phyloP scores from a whole-genome alignment of 2,113 vertebrate species.

The Actenoides hombroni region DNA sequence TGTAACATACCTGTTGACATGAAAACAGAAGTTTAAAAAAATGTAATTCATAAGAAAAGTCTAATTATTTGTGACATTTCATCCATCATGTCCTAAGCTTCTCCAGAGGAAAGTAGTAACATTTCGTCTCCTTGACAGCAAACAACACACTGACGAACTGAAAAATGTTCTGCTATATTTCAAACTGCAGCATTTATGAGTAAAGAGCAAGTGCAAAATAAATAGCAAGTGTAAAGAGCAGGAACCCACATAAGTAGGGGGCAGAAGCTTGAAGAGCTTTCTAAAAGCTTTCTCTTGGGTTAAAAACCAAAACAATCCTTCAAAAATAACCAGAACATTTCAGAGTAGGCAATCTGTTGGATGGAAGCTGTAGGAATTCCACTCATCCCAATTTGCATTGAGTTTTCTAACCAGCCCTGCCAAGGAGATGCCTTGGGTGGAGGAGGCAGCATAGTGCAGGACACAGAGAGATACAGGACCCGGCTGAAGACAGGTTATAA shows the following conservation, averaged over 20 bases:
- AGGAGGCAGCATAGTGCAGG: not conserved
- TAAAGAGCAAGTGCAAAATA: slow-evolving; percentile 70
- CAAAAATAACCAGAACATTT: not conserved
- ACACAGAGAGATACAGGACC: not conserved
- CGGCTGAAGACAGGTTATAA: too few relatives aligned
- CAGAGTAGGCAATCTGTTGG: not conserved
- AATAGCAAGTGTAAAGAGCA: slow-evolving; percentile 67
- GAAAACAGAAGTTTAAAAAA: slow-evolving; percentile 62
- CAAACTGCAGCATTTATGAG: slow-evolving; percentile 59
- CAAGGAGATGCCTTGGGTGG: not conserved
- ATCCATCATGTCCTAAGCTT: slow-evolving; percentile 72
- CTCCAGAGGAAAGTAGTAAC: slow-evolving; percentile 66
- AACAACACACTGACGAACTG: slow-evolving; percentile 66
- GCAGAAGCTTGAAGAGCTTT: slow-evolving; percentile 46
- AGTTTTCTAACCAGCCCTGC: not conserved
- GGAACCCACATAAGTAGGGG: slow-evolving; percentile 54
- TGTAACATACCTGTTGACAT: slow-evolving; percentile 63
- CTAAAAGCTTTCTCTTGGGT: slow-evolving; percentile 51
- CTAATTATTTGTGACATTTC: slow-evolving; percentile 75
- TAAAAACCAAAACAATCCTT: slow-evolving; percentile 38
- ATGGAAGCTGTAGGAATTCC: not conserved
- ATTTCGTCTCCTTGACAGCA: slow-evolving; percentile 73
- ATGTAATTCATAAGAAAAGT: slow-evolving; percentile 66
- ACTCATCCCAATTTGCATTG: not conserved
- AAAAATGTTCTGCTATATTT: slow-evolving; percentile 69